A percentile compares a stretch with the other conserved stretches of the same genome.
phyloP scores from a whole-genome alignment of 2,888 invertebrate species.

The Eupithecia pulchellata region DNA sequence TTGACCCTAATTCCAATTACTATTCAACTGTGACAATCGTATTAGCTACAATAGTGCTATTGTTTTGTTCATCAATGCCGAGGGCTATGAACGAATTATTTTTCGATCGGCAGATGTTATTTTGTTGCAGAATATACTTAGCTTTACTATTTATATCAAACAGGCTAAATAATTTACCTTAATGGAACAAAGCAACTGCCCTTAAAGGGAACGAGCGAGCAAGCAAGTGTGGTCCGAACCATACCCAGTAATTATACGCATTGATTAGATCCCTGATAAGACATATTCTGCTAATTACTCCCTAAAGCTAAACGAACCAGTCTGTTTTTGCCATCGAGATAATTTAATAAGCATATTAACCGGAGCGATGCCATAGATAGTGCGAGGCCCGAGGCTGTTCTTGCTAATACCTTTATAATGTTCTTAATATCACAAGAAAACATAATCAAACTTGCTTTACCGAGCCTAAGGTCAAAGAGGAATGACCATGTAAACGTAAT shows the following conservation, averaged over 20 bases:
- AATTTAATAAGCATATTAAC: slow-evolving; percentile 84
- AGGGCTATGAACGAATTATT: slow-evolving; percentile 28
- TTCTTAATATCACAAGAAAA: slow-evolving; percentile 64
- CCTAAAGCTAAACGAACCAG: slow-evolving; percentile 81
- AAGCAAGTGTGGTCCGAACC: slow-evolving; percentile 63
- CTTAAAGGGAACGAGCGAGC: slow-evolving; percentile 54
- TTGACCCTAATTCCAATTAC: slow-evolving; percentile 75
- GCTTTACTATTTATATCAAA: slow-evolving; percentile 13
- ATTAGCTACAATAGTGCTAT: slow-evolving; percentile 63
- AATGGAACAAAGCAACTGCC: slow-evolving; percentile 52
- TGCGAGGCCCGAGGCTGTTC: slow-evolving; percentile 69
- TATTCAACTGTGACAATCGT: slow-evolving; percentile 68
- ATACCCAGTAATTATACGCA: slow-evolving; percentile 78
- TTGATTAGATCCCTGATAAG: slow-evolving; percentile 82
- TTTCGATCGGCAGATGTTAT: slow-evolving; percentile 31
- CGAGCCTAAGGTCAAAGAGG: slow-evolving; percentile 77
- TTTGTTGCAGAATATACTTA: slow-evolving; percentile 8
- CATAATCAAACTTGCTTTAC: slow-evolving; percentile 55
- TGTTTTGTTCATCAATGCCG: slow-evolving; percentile 54
- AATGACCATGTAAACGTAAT: slow-evolving; percentile 81
- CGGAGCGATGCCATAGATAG: slow-evolving; percentile 80
- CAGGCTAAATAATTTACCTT: slow-evolving; percentile 30
- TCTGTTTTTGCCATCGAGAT: slow-evolving; percentile 81
- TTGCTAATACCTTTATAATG: slow-evolving; percentile 74
- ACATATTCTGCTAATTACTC: slow-evolving; percentile 84